These are phyloP conservation scores for Osedax frankpressi DNA, from an alignment of 2,888 invertebrate genomes.

Conservation along the genomic window DNA sequence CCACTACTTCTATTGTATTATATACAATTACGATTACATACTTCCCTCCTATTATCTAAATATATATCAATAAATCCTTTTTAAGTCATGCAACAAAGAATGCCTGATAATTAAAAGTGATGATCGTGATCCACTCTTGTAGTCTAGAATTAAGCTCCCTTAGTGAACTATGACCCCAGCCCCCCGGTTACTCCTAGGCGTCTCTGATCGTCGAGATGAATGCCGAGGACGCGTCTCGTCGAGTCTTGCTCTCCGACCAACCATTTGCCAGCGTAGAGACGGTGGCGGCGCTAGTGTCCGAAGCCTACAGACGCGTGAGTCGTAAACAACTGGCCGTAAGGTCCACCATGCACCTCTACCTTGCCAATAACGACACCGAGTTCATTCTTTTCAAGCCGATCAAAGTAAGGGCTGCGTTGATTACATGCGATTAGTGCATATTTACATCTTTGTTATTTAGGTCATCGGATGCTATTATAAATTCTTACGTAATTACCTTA, in stretches of 20 bases:
- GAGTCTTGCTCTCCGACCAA: slow-evolving; percentile 48
- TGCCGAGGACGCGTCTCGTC: slow-evolving; percentile 33
- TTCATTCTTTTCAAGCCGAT: slow-evolving; percentile 88
- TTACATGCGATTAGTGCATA: too few species aligned
- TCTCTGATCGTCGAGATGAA: slow-evolving; percentile 41
- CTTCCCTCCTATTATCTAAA: too few species aligned
- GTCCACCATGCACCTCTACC: slow-evolving; percentile 80
- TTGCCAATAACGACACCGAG: slow-evolving; percentile 91
- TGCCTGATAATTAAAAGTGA: too few species aligned
- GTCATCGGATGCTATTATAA: too few species aligned
- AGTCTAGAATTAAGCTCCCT: too few species aligned
- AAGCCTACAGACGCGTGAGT: slow-evolving; percentile 66
- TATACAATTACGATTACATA: too few species aligned
- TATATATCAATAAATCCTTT: too few species aligned
- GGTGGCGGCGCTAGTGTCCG: slow-evolving; percentile 61
- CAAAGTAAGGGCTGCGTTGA: slow-evolving; percentile 54
- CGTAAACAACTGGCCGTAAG: slow-evolving; percentile 66
- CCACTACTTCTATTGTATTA: too few species aligned
- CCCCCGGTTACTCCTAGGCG: slow-evolving; percentile 33
- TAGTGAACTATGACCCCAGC: too few species aligned
- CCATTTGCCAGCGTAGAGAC: slow-evolving; percentile 61
- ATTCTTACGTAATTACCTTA: background rate
- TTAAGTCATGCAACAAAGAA: too few species aligned
- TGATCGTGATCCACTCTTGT: too few species aligned
- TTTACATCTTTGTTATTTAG: background rate